Percentiles rank a stretch among this genome's conserved stretches.
Evolutionary conservation across 2,797 vertebrate genomes (phyloP).

Genomic region (Enteromius argenteus): DNA sequence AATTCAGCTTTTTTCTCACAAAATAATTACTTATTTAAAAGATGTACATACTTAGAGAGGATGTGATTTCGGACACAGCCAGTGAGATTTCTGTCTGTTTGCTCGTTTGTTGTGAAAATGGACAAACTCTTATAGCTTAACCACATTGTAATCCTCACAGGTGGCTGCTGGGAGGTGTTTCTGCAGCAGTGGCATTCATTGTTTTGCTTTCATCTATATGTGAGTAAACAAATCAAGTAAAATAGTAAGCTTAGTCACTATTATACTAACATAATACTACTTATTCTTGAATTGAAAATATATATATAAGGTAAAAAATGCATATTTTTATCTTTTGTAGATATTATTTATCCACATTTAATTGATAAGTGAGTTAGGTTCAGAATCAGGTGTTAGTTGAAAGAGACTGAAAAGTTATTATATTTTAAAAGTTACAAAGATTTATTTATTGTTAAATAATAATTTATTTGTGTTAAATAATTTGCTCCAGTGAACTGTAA

Average conservation of each 20-base stretch:
- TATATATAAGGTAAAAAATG: neutral
- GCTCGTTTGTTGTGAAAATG: neutral
- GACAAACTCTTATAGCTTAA: too few relatives aligned
- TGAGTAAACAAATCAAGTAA: slow-evolving; percentile 66
- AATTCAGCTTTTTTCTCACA: neutral
- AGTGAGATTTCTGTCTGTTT: neutral
- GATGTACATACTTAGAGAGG: neutral
- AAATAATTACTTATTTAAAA: neutral
- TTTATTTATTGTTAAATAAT: too few relatives aligned
- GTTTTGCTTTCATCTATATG: slow-evolving; percentile 65
- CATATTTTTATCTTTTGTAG: neutral
- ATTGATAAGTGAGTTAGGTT: neutral
- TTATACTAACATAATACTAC: neutral
- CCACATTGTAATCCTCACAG: slow-evolving; percentile 61
- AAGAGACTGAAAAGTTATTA: neutral
- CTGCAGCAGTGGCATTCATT: slow-evolving; percentile 56
- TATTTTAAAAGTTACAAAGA: neutral
- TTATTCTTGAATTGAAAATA: neutral
- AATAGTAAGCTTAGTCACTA: neutral
- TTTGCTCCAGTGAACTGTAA: too few relatives aligned
- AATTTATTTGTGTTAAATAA: neutral
- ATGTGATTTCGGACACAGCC: neutral
- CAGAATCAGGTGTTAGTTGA: neutral
- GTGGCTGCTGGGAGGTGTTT: slow-evolving; percentile 66
- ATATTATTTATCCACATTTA: neutral